Conservation (phyloP, 2,888 invertebrate species). For the Pristionchus japonicus region DNA sequence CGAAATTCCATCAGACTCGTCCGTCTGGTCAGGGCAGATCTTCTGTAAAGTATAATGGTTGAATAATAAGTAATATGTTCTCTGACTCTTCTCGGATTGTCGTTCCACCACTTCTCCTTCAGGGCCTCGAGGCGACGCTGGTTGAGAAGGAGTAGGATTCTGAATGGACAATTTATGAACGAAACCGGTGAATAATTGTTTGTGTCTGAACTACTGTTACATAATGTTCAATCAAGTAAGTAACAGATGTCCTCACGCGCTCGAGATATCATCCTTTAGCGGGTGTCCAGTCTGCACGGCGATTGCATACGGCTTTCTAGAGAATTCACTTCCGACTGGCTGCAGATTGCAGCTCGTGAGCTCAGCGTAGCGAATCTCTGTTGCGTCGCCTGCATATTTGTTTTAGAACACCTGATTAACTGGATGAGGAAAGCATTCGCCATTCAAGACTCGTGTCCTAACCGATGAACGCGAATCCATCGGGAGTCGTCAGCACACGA, state of each 20-base stretch:
- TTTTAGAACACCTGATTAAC: neutral
- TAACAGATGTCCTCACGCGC: constrained; percentile 54
- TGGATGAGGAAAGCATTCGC: too few species aligned
- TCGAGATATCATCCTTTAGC: constrained; percentile 67
- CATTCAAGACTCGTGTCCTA: too few species aligned
- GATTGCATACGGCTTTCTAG: constrained; percentile 95
- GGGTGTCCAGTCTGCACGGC: constrained; percentile 87
- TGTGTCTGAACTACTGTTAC: too few species aligned
- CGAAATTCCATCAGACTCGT: constrained; percentile 95
- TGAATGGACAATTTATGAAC: constrained; percentile 75
- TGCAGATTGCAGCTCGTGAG: constrained; percentile 90
- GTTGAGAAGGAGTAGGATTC: constrained; percentile 92
- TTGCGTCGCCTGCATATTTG: constrained; percentile 85
- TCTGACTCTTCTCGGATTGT: constrained; percentile 84
- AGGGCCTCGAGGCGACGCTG: constrained; percentile 91
- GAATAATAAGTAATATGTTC: constrained; percentile 95
- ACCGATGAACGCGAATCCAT: constrained; percentile 91
- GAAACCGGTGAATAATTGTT: too few species aligned
- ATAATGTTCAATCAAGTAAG: too few species aligned
- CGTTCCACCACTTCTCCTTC: constrained; percentile 97
- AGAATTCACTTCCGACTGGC: constrained; percentile 95
- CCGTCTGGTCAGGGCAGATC: constrained; percentile 78
- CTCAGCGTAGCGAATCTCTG: constrained; percentile 87
- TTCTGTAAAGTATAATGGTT: constrained; percentile 79
- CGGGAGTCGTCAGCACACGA: constrained; percentile 80